Base-by-base conservation (phyloP, 1,140 invertebrate genomes). In the Leptopilina clavipes region DNA sequence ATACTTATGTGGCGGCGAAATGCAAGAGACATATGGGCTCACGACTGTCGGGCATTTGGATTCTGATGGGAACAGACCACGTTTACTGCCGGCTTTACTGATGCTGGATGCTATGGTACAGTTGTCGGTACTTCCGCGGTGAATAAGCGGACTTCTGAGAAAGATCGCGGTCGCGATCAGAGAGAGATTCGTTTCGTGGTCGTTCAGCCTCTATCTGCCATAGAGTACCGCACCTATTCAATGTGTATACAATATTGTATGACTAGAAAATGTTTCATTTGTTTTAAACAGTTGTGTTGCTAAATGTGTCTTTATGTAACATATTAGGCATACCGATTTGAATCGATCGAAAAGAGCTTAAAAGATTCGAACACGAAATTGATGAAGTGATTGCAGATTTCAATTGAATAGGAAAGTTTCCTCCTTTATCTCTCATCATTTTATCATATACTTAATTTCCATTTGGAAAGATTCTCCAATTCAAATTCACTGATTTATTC, bases 21-120 rank as follows among this genome's bases (percentile, higher is more conserved):
- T 85, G 80, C 82, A 82, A 79, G 82, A 85, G 85, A 87, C 85
- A 86, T 86, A 86, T 86, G 85, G 83, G 85, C 85, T 85, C 85
- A 87, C 83, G 86, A 86, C 85, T 85, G 81, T 77, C 76, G 78
- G 81, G 81, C 77, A 79, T 82, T 80, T 82, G 78, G 83, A 83
- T 85, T 84, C 83, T 81, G 83, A 86, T 86, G 85, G 81, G 83
- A 85, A 85, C 83, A 84, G 52, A 73, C 77, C 77, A 77, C 74
- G 76, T 71, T 37, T 65, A 65, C 40, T 70, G 72, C 48, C 48
- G 14, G 70, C 71, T n/a, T 71, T 22, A 43, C 31, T 19, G 52
- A 40, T 71, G 75, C 54, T 65, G 45, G 44, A 73, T 10, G 14
- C 18, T 40, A 40, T 52, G 72, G 72, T 17, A 73, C 52, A 52